Percentiles rank a stretch among this genome's conserved stretches.
Conservation (phyloP, 2,797 vertebrate species). For the Enteromius radiatus region DNA sequence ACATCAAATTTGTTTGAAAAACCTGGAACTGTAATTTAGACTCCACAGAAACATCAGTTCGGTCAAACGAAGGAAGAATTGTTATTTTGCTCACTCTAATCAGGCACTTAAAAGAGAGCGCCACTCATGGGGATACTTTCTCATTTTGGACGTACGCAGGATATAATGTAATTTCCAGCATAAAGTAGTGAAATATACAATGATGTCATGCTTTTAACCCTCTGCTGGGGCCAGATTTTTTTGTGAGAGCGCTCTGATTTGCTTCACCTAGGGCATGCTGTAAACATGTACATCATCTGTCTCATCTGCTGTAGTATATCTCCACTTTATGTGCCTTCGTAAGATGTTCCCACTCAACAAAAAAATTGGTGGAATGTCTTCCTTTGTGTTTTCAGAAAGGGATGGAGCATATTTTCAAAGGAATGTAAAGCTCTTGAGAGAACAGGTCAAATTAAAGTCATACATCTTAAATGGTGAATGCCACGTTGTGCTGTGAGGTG, state of each 20-base stretch:
- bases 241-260: neutral
- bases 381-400: slow-evolving; percentile 2
- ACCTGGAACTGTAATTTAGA: slow-evolving; percentile 22
- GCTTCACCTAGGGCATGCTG: slow-evolving; percentile 5
- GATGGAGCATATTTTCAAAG: slow-evolving; percentile 5
- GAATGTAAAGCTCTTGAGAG: neutral
- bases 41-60: neutral
- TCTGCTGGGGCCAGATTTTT: neutral
- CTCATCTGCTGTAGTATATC: slow-evolving; percentile 19
- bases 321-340: neutral
- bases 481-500: neutral
- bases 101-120: neutral
- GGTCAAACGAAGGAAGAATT: slow-evolving; percentile 1
- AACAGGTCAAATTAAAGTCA: slow-evolving; percentile 19
- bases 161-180: slow-evolving; percentile 21
- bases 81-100: slow-evolving; percentile 7
- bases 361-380: slow-evolving; percentile 11
- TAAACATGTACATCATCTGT: slow-evolving; percentile 37
- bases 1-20: slow-evolving; percentile 8
- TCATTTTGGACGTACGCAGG: slow-evolving; percentile 1
- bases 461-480: neutral
- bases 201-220: slow-evolving; percentile 11
- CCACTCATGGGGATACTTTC: slow-evolving; percentile 19
- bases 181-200: slow-evolving; percentile 25
- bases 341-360: slow-evolving; percentile 12